phyloP scores from a whole-genome alignment of 2,797 vertebrate species.

The Darevskia mixta region DNA sequence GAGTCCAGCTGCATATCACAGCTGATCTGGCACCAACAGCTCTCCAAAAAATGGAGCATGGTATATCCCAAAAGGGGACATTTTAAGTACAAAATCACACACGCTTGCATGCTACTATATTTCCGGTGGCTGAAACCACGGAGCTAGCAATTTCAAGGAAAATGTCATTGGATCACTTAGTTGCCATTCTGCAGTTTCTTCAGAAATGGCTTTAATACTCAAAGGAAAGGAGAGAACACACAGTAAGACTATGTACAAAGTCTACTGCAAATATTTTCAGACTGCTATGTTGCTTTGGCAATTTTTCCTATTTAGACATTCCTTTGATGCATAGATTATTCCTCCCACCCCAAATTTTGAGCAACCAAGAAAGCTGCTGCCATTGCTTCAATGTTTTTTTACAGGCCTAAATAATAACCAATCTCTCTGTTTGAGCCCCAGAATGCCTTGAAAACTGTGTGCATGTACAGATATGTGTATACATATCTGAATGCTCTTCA shows the following conservation, averaged over 20 bases:
- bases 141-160: conserved; percentile 44
- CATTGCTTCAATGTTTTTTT: too few relatives aligned
- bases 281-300: conserved; percentile 33
- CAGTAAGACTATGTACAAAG: conserved; percentile 34
- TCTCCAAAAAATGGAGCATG: neutral
- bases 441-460: too few relatives aligned
- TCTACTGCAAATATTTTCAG: conserved; percentile 46
- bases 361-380: too few relatives aligned
- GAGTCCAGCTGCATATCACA: conserved; percentile 56
- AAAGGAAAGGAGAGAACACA: conserved; percentile 43
- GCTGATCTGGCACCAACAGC: conserved; percentile 43
- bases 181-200: neutral
- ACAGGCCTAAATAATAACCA: too few relatives aligned
- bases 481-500: too few relatives aligned
- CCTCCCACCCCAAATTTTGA: too few relatives aligned
- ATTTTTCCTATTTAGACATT: conserved; percentile 29
- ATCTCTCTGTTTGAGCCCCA: too few relatives aligned
- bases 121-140: conserved; percentile 15
- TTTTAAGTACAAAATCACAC: neutral
- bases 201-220: neutral
- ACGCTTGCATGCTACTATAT: conserved; percentile 18
- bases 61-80: conserved; percentile 40
- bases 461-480: too few relatives aligned
- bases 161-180: neutral
- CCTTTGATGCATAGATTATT: conserved; percentile 21